Base-by-base conservation (phyloP, 2,888 invertebrate genomes). In the Scrobipalpa atriplicella region DNA sequence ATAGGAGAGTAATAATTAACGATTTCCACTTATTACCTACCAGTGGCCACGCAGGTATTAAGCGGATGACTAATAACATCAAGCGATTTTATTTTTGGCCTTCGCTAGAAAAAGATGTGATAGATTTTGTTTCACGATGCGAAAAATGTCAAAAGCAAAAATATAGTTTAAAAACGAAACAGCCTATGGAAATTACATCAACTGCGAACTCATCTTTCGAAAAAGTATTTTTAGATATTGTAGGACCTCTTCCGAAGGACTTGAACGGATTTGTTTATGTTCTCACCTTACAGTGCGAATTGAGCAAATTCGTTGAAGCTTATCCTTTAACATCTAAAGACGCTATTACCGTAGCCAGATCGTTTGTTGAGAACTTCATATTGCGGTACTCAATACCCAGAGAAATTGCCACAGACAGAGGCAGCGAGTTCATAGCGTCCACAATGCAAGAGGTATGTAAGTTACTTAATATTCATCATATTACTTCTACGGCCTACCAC, bases 31-130 rank as follows among this genome's bases (percentile, higher is more conserved):
- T 73, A 6, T 41, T 73, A 16, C 72, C 71, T 11, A 72, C 64
- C 1, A 51, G 63, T 63, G 63, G 63, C 9, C 63, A 63, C 18
- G 63, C 63, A 29, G 63, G 63, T 10, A 70, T 74, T 7, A 68
- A 68, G 29, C 18, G 73, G 11, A 75, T 75, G 74, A 10, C 58
- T 0, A 75, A 70, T 65, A 73, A 72, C 67, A 70, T 72, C 9
- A 70, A 70, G 65, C 70, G 56, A 65, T 68, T 69, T 63, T 72
- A 71, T 43, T 72, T 63, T 68, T 73, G 71, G 72, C 56, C 71
- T 41, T 61, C 54, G 9, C 60, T 75, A 21, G 67, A 65, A 29
- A 56, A 69, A 11, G 71, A 73, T 52, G 66, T 73, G 2, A 66
- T 13, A 47, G 43, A 66, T 8, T 73, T 56, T 66, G 70, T 72